phyloP scores from a whole-genome alignment of 2,888 invertebrate genomes.

The Diarsia brunnea region DNA sequence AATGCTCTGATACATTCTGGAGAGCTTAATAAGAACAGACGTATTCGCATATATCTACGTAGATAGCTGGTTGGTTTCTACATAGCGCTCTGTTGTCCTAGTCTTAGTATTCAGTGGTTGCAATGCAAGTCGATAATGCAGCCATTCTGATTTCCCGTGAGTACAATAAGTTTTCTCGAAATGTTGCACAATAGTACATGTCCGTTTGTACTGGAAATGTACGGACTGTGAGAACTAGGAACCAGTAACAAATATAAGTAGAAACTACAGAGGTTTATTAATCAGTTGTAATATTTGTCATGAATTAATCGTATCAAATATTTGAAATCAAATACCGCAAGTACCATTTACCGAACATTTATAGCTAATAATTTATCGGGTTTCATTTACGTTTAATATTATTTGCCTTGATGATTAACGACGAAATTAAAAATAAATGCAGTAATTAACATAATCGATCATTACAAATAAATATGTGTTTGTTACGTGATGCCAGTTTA shows the following conservation, averaged over 20 bases:
- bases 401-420: neutral
- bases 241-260: neutral
- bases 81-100: slow-evolving; percentile 48
- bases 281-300: neutral
- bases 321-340: neutral
- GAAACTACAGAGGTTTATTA: neutral
- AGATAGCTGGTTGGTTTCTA: slow-evolving; percentile 27
- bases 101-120: slow-evolving; percentile 60
- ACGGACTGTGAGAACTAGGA: slow-evolving; percentile 9
- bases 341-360: neutral
- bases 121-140: slow-evolving; percentile 67
- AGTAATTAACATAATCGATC: neutral
- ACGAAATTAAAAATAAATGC: neutral
- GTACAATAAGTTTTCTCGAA: slow-evolving; percentile 66
- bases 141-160: slow-evolving; percentile 67
- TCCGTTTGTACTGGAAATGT: slow-evolving; percentile 35
- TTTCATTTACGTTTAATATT: neutral
- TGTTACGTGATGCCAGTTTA: neutral
- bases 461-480: neutral
- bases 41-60: slow-evolving; percentile 20
- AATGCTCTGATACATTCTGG: slow-evolving; percentile 51
- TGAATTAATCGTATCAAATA: neutral
- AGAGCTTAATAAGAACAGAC: slow-evolving; percentile 48
- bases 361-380: neutral
- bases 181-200: slow-evolving; percentile 53